Base-by-base conservation (phyloP, 1,140 invertebrate species). In the Lucilia cuprina region DNA sequence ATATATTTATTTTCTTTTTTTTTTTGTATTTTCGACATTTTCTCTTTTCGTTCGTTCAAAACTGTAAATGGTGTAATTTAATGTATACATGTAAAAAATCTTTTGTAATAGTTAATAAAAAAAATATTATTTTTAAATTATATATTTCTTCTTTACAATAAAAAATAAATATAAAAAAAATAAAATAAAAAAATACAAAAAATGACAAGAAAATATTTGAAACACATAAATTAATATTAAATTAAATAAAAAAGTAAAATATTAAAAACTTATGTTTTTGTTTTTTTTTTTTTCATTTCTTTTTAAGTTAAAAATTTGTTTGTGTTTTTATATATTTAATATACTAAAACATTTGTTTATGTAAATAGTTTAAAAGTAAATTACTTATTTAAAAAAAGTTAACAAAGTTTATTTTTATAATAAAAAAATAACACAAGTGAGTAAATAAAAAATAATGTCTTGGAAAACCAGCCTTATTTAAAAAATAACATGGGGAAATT, bases 401-500 rank as follows among this genome's bases (percentile, higher is more conserved):
- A 82, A 65, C 82, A 65, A 65, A 30, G 25, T 35, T 77, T 77
- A 14, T 13, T 41, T 47, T 77, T 77, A 49, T 34, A 83, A 82
- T 47, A 65, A 84, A 60, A 78, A 84, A 55, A 77, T 80, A 80
- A 80, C 41, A 80, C 77, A 80, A 49, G 41, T 80, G 70, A 74
- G 77, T 80, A 80, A 80, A 80, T 80, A 25, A 13, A 78, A 83
- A 83, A 89, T 90, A 90, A 90, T 90, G 89, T 90, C 89, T 90
- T 90, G 89, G 89, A 89, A 90, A 89, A 89, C 89, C 89, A 90
- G 89, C 89, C 89, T 90, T 90, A 90, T 89, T 88, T 85, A 86
- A 87, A 87, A 80, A 80, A 80, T 80, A 80, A 80, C 77, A 21
- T 80, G 77, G 77, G 70, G 77, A 80, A 80, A 80, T 50, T 49